phyloP scores from a whole-genome alignment of 2,888 invertebrate genomes.

The Synanthedon andrenaeformis region DNA sequence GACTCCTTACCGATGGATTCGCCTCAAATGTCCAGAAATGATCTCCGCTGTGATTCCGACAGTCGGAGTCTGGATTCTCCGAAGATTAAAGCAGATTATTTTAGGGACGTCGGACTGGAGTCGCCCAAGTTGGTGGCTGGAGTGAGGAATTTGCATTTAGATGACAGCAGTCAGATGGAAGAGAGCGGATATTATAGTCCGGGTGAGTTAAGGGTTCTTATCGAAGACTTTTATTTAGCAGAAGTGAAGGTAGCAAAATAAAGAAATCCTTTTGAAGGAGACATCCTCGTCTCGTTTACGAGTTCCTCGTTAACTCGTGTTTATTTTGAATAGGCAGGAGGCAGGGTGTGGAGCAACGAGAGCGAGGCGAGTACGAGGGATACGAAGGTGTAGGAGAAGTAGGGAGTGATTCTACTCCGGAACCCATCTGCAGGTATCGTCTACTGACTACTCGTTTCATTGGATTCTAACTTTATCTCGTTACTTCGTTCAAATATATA shows the following conservation, averaged over 20 bases:
- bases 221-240: background rate
- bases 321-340: conserved; percentile 31
- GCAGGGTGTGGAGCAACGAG: conserved; percentile 38
- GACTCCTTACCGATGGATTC: conserved; percentile 60
- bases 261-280: background rate
- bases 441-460: no score
- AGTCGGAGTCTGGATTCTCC: conserved; percentile 56
- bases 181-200: conserved; percentile 65
- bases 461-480: no score
- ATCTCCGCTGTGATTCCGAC: conserved; percentile 52
- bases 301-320: background rate
- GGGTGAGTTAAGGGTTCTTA: conserved; percentile 22
- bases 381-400: conserved; percentile 25
- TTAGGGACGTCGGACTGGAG: conserved; percentile 46
- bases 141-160: conserved; percentile 51
- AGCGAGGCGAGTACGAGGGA: conserved; percentile 52
- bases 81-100: conserved; percentile 52
- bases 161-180: conserved; percentile 62
- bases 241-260: background rate
- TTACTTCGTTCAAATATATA: no score
- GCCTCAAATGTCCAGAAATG: conserved; percentile 50
- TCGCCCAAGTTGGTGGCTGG: conserved; percentile 55
- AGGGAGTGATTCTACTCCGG: conserved; percentile 47
- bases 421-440: conserved; percentile 44
- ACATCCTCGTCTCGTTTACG: background rate